Evolutionary conservation across 1,140 invertebrate species (phyloP).

Genomic region (Hycleus phaleratus): DNA sequence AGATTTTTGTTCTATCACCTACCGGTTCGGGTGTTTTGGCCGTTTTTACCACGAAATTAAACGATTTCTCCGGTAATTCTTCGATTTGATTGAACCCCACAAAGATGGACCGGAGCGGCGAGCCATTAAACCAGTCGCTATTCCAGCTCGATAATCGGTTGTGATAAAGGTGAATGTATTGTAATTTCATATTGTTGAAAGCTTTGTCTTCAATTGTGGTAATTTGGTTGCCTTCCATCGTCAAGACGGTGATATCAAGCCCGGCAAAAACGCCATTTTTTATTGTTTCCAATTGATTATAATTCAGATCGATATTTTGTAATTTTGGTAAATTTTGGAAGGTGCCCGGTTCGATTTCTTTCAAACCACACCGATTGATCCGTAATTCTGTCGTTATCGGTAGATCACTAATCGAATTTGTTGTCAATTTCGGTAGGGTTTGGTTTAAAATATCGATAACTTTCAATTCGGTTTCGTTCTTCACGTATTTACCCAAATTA

Average conservation of each 20-base stretch:
- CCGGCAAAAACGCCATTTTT: constrained; percentile 2
- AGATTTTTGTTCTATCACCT: too few species aligned
- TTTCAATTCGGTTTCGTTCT: too few species aligned
- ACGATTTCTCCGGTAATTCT: constrained; percentile 1
- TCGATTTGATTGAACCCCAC: background rate
- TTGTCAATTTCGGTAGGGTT: background rate
- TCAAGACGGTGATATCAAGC: background rate
- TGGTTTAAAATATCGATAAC: background rate
- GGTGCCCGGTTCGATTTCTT: background rate
- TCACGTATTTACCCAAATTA: too few species aligned
- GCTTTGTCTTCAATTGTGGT: background rate
- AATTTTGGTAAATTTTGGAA: constrained; percentile 4
- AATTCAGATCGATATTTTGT: background rate
- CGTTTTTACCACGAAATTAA: background rate
- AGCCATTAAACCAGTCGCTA: constrained; percentile 1
- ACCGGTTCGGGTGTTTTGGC: too few species aligned
- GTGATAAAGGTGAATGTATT: background rate
- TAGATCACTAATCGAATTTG: background rate
- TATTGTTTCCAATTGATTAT: background rate
- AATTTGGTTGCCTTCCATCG: constrained; percentile 1
- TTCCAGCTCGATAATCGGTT: constrained; percentile 4
- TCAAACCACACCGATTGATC: background rate
- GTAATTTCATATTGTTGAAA: constrained; percentile 3
- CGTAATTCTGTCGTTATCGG: background rate
- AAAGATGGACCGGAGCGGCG: background rate